Evolutionary conservation across 2,113 vertebrate species (phyloP), one percentile per base, ranked within the genome.

Genomic region (Coptodon bakossiorum): DNA sequence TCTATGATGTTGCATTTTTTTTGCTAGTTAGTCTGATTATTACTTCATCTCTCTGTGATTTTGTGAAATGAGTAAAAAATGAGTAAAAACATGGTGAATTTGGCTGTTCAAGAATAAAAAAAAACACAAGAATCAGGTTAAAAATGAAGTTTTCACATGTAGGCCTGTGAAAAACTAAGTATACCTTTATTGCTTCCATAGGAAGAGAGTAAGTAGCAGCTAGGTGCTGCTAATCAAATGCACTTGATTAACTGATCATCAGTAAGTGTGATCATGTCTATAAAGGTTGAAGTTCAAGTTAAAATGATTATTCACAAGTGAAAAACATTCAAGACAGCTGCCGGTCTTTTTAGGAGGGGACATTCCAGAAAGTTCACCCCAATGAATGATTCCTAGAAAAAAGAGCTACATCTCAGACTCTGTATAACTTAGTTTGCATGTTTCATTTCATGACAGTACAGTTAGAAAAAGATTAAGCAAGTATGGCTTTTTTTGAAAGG

Each of bases 281-380:
- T 43, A 43, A 71, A 71, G 13, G 2, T 17, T 0, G 9, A 36
- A 63, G 17, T 43, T 71, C 36, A 71, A 71, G 36, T 40, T 0
- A 71, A 24, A 71, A 71, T 9, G n/a, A 71, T 68, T 68, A 68
- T 40, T 40, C 19, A 68, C 63, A 68, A 68, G 63, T 7, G 11
- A n/a, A 68, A 68, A 68, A 22, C 29, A 71, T 71, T 71, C 63
- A 71, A 71, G 12, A 71, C 63, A 71, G 7, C 36, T 71, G 63
- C 7, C 1, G 2, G 36, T 24, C n/a, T 43, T 71, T 40, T 40
- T 14, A 71, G 36, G 63, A 68, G 19, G n/a, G 36, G n/a, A 43
- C n/a, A 22, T 71, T 22, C 36, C 66, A 24, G 66, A 22, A 71
- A 66, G 0, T n/a, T 38, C 19, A 13, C 31, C 19, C 31, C 34